phyloP scores from a whole-genome alignment of 1,140 invertebrate species.

The Alviniconcha marisindica region DNA sequence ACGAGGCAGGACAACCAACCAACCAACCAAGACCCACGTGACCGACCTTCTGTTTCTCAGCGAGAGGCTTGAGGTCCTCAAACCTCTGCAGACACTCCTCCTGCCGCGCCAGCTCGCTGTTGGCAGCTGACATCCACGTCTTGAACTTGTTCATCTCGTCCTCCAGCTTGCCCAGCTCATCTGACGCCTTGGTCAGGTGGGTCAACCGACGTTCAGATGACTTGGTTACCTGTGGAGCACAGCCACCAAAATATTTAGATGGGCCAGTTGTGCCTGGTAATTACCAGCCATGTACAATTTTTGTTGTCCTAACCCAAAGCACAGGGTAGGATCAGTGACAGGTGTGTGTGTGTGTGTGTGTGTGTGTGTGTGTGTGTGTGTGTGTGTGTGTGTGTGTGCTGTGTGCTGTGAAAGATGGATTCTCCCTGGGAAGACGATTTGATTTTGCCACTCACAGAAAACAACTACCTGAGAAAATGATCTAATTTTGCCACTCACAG shows the following conservation, averaged over 20 bases:
- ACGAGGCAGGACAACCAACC: neutral
- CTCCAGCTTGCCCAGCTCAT: slow-evolving; percentile 90
- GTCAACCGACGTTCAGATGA: slow-evolving; percentile 63
- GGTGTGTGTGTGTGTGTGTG: neutral
- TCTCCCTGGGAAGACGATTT: too few relatives aligned
- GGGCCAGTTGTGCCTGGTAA: too few relatives aligned
- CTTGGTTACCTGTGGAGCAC: slow-evolving; percentile 56
- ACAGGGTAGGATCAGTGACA: too few relatives aligned
- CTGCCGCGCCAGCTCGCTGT: slow-evolving; percentile 82
- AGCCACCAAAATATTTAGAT: too few relatives aligned
- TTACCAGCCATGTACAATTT: too few relatives aligned
- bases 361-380: neutral
- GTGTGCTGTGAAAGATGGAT: too few relatives aligned
- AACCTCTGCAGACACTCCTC: slow-evolving; percentile 59
- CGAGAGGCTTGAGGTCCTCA: slow-evolving; percentile 79
- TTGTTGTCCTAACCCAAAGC: too few relatives aligned
- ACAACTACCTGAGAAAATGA: too few relatives aligned
- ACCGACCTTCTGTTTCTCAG: slow-evolving; percentile 79
- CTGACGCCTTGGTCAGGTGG: slow-evolving; percentile 86
- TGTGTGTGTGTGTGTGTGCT: slow-evolving; percentile 13
- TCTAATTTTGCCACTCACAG: neutral
- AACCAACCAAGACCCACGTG: neutral
- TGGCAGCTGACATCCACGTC: slow-evolving; percentile 86
- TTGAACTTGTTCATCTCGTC: slow-evolving; percentile 88
- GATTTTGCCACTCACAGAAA: neutral